A percentile compares a stretch with the other conserved stretches of the same genome.
These are phyloP conservation scores for Boloria euphrosyne DNA, from an alignment of 2,888 invertebrate species.

Conservation along the genomic window DNA sequence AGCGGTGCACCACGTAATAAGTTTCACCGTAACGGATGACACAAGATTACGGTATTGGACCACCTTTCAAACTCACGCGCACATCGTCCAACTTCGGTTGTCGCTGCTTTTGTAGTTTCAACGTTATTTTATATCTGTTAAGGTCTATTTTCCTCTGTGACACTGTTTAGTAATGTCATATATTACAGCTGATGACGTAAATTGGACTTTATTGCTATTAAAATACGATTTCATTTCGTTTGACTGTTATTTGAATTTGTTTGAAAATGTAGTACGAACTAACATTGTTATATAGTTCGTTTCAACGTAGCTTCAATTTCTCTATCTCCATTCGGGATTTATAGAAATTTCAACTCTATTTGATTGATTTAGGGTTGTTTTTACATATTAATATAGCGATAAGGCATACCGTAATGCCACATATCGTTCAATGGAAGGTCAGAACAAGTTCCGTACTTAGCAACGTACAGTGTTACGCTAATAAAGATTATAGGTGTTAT, in stretches of 20 bases:
- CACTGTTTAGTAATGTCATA: neutral
- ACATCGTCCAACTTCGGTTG: conserved; percentile 44
- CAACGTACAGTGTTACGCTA: conserved; percentile 18
- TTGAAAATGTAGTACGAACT: neutral
- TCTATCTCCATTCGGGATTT: conserved; percentile 8
- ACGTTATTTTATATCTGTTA: neutral
- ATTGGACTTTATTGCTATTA: conserved; percentile 3
- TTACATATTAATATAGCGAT: neutral
- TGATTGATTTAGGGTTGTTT: neutral
- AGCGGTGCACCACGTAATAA: conserved; percentile 74
- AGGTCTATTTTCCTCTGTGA: conserved; percentile 1
- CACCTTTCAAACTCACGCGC: conserved; percentile 73
- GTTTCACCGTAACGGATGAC: conserved; percentile 79
- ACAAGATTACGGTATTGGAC: conserved; percentile 74
- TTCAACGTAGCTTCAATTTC: conserved; percentile 8
- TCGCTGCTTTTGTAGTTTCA: conserved; percentile 26
- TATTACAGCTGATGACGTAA: neutral
- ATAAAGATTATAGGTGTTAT: conserved; percentile 43
- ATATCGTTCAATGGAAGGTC: conserved; percentile 33
- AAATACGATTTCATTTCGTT: conserved; percentile 1
- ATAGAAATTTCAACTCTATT: neutral
- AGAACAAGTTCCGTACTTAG: conserved; percentile 30
- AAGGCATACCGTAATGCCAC: conserved; percentile 30
- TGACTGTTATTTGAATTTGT: neutral
- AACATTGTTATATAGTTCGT: conserved; percentile 3